These are phyloP conservation scores for Coelopa frigida DNA, from an alignment of 1,140 invertebrate species.

Conservation along the genomic window DNA sequence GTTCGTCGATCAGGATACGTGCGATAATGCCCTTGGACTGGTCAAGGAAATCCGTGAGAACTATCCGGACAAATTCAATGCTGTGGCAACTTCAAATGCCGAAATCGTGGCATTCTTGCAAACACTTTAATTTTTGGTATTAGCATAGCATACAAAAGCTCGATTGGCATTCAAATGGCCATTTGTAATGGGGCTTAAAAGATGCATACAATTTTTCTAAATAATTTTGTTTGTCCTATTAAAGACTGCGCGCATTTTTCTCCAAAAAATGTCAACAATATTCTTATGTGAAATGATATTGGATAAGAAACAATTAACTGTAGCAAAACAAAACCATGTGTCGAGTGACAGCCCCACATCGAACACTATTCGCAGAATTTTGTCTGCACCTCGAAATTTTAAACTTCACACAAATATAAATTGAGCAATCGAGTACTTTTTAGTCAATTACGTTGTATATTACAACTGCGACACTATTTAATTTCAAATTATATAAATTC, in stretches of 20 bases:
- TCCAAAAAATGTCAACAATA: neutral
- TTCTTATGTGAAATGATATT: too few species aligned
- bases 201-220: neutral
- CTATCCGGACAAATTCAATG: conserved; percentile 49
- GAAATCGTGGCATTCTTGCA: conserved; percentile 29
- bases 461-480: too few species aligned
- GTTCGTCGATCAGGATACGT: conserved; percentile 19
- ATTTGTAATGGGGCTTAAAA: too few species aligned
- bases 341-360: too few species aligned
- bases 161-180: neutral
- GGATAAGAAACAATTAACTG: too few species aligned
- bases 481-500: too few species aligned
- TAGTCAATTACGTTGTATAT: too few species aligned
- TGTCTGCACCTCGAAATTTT: too few species aligned
- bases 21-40: conserved; percentile 46
- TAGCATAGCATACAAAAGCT: neutral
- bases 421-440: too few species aligned
- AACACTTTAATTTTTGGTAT: conserved; percentile 20
- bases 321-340: too few species aligned
- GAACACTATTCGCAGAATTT: too few species aligned
- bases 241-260: conserved; percentile 8
- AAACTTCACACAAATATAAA: too few species aligned
- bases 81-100: conserved; percentile 25
- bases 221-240: conserved; percentile 1
- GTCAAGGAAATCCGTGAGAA: conserved; percentile 50